Evolutionary conservation across 1,140 invertebrate genomes (phyloP).

Genomic region (Heliconius congener): DNA sequence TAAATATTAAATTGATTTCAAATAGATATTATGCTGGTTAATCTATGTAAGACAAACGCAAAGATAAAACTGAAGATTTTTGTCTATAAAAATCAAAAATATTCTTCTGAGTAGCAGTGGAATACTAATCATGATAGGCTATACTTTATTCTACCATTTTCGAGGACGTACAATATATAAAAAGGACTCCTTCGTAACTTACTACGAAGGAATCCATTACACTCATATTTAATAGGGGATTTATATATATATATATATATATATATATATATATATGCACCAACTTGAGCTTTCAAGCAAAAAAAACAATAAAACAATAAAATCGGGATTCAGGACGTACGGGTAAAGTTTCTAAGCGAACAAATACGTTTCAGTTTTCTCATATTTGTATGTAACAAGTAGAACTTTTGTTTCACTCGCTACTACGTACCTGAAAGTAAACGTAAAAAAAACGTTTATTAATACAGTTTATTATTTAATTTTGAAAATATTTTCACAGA

Average conservation of each 20-base stretch:
- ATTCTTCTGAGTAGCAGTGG: too few species aligned
- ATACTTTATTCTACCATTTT: too few species aligned
- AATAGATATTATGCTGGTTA: too few species aligned
- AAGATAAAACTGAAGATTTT: neutral
- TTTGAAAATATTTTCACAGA: neutral
- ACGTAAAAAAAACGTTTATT: neutral
- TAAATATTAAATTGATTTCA: too few species aligned
- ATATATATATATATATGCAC: too few species aligned
- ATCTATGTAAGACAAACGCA: neutral
- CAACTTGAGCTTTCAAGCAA: neutral
- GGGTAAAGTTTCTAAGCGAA: neutral
- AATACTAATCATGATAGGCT: too few species aligned
- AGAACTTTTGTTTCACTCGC: neutral
- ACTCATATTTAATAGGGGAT: too few species aligned
- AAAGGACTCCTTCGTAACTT: too few species aligned
- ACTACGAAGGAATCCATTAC: too few species aligned
- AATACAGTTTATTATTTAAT: neutral
- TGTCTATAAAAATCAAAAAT: neutral
- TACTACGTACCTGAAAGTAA: neutral
- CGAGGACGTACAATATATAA: too few species aligned
- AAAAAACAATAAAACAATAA: neutral
- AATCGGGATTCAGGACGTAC: neutral
- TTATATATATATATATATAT: too few species aligned
- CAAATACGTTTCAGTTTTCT: neutral
- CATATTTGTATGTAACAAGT: slow-evolving; percentile 1